Conservation (phyloP, 1,140 invertebrate species). For the Zophobas atratus region DNA sequence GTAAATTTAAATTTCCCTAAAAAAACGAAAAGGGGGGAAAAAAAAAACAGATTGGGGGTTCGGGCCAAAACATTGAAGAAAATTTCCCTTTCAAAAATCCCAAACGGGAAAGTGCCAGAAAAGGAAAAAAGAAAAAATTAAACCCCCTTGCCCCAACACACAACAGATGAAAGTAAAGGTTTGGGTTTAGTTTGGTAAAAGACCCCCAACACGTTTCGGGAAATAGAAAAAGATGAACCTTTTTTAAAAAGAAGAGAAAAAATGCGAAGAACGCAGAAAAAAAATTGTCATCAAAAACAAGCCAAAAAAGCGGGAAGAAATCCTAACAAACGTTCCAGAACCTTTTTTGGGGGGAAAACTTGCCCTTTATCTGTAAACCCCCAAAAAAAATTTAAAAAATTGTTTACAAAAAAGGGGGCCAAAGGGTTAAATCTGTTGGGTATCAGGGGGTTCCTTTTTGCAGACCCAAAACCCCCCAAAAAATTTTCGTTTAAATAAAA, state of each 20-base stretch:
- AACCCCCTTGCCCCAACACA: too few relatives aligned
- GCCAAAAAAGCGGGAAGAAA: slow-evolving; percentile 41
- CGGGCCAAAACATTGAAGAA: too few relatives aligned
- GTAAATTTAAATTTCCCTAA: slow-evolving; percentile 54
- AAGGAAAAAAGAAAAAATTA: too few relatives aligned
- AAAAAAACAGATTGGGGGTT: slow-evolving; percentile 43
- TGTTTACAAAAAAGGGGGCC: slow-evolving; percentile 76
- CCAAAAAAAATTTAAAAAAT: slow-evolving; percentile 71
- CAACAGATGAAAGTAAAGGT: too few relatives aligned
- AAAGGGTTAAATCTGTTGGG: slow-evolving; percentile 75
- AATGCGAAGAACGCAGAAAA: slow-evolving; percentile 48
- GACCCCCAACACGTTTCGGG: too few relatives aligned
- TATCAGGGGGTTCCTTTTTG: slow-evolving; percentile 73
- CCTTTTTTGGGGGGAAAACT: slow-evolving; percentile 80
- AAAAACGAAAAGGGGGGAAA: slow-evolving; percentile 57
- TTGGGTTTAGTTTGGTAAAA: too few relatives aligned
- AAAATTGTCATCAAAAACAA: slow-evolving; percentile 38
- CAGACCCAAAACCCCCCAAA: slow-evolving; percentile 70
- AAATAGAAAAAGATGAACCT: slow-evolving; percentile 55
- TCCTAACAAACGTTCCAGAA: slow-evolving; percentile 66
- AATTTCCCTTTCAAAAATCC: too few relatives aligned
- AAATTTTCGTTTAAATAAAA: slow-evolving; percentile 76
- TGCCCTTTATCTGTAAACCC: slow-evolving; percentile 72
- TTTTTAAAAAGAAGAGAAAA: slow-evolving; percentile 46
- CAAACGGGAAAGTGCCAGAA: too few relatives aligned